Evolutionary conservation across 2,113 vertebrate genomes (phyloP).

Genomic region (Chaetodon trifascialis): DNA sequence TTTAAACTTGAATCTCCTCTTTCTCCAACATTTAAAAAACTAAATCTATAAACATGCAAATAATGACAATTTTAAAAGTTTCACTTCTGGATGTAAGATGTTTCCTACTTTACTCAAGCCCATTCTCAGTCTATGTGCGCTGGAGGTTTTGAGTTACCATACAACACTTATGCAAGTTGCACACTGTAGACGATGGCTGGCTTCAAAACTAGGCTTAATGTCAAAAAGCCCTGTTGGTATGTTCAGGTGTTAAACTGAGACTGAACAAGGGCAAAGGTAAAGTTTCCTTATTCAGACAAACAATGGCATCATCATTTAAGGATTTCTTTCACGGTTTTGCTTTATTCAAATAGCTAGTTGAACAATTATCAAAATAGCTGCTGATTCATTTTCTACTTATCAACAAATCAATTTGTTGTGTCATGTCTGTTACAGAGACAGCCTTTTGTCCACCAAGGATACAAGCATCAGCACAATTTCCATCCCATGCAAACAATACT

Average conservation of each 20-base stretch:
- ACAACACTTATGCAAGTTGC: neutral
- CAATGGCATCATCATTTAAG: neutral
- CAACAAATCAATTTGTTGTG: neutral
- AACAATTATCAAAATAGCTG: neutral
- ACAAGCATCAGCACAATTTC: neutral
- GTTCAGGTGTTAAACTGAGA: neutral
- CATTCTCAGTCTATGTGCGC: neutral
- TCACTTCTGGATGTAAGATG: no score
- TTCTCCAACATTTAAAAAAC: no score
- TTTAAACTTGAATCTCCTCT: neutral
- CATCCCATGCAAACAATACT: conserved; percentile 15
- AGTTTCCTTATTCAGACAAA: neutral
- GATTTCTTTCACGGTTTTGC: neutral
- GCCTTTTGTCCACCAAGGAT: neutral
- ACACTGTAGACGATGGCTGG: neutral
- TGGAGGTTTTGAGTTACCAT: neutral
- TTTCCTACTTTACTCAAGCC: neutral
- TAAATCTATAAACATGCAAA: no score
- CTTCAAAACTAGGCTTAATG: neutral
- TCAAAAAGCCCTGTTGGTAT: neutral
- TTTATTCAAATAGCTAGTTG: neutral
- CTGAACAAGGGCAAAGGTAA: neutral
- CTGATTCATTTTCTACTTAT: neutral
- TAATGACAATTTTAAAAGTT: no score
- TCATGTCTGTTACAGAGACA: neutral